phyloP scores from a whole-genome alignment of 1,140 invertebrate genomes.

The Ceratosolen fusciceps region DNA sequence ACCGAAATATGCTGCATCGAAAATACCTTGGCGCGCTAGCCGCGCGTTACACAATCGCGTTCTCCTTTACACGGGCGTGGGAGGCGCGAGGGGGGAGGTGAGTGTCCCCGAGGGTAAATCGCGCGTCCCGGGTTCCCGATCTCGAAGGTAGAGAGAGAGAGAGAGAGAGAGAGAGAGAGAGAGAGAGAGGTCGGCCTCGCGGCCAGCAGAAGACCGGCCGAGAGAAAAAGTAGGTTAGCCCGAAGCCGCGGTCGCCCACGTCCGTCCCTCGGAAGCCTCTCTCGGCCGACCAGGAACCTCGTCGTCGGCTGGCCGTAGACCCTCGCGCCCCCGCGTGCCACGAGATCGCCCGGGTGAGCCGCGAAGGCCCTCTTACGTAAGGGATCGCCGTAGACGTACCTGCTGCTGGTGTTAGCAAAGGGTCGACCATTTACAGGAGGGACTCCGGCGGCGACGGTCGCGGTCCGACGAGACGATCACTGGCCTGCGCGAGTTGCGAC shows the following conservation, averaged over 20 bases:
- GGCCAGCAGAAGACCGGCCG: conserved; percentile 20
- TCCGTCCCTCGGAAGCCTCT: too few relatives aligned
- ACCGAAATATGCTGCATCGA: conserved; percentile 45
- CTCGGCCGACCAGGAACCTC: too few relatives aligned
- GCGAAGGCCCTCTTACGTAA: too few relatives aligned
- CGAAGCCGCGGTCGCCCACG: neutral
- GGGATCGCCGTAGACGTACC: conserved; percentile 53
- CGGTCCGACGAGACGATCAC: neutral
- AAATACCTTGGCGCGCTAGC: conserved; percentile 50
- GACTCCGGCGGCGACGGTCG: conserved; percentile 27
- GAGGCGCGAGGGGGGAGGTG: neutral
- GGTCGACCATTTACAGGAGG: conserved; percentile 67
- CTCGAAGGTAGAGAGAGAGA: too few relatives aligned
- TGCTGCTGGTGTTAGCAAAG: conserved; percentile 64
- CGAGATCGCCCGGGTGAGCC: neutral
- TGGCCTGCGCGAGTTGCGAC: neutral
- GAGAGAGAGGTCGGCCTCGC: neutral
- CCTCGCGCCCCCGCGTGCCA: neutral
- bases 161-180: neutral
- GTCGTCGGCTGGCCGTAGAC: too few relatives aligned
- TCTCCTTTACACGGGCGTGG: neutral
- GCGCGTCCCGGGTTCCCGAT: too few relatives aligned
- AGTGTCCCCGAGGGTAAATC: too few relatives aligned
- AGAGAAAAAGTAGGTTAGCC: conserved; percentile 51
- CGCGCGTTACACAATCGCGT: conserved; percentile 50